A percentile compares a stretch with the other conserved stretches of the same genome.
Conservation (phyloP, 2,888 invertebrate species). For the Noctua comes region DNA sequence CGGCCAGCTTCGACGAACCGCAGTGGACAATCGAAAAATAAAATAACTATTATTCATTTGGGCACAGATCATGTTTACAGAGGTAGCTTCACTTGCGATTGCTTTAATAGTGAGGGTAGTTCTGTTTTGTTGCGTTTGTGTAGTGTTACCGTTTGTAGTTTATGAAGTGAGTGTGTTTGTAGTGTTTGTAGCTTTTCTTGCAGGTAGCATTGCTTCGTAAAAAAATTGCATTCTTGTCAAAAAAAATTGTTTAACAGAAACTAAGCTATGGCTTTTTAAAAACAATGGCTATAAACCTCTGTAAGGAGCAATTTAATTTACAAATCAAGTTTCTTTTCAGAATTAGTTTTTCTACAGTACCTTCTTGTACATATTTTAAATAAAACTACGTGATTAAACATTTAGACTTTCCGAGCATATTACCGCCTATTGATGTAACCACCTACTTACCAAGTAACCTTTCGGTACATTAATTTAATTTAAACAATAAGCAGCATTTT, state of each 20-base stretch:
- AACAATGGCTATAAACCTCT: not conserved
- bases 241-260: not conserved
- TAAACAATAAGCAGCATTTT: too few species aligned
- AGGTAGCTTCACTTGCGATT: slow-evolving; percentile 79
- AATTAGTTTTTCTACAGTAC: not conserved
- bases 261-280: not conserved
- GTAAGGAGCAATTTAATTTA: not conserved
- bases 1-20: slow-evolving; percentile 80
- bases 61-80: slow-evolving; percentile 78
- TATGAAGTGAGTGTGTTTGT: too few species aligned
- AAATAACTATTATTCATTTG: slow-evolving; percentile 89
- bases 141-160: not conserved
- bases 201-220: not conserved
- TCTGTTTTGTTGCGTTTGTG: slow-evolving; percentile 11
- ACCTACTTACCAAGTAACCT: not conserved
- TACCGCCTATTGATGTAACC: not conserved
- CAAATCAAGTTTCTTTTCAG: not conserved
- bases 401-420: not conserved
- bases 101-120: slow-evolving; percentile 30
- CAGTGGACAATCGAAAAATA: slow-evolving; percentile 88
- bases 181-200: too few species aligned
- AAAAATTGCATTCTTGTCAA: not conserved
- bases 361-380: not conserved
- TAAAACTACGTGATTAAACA: not conserved
- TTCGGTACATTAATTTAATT: not conserved